Base-by-base conservation (phyloP, 2,113 vertebrate genomes). In the Cebidichthys violaceus region DNA sequence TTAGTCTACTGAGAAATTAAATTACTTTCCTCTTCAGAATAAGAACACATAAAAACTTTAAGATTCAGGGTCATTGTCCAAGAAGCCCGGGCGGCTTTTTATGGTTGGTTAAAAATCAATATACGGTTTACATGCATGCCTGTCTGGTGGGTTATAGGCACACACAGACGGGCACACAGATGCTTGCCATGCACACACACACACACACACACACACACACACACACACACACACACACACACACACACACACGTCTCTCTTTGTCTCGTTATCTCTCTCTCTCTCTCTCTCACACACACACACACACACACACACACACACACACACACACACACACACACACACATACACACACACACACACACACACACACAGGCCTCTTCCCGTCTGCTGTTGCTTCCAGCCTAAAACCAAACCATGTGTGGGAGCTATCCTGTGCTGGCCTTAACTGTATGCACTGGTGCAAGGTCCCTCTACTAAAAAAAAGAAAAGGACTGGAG, bases 371-470 rank as follows among this genome's bases (percentile, higher is more conserved):
- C 41, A 68, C 66, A 78, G 52, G 55, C 75, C 84, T 88, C 81
- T 75, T 84, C 84, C 84, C 74, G 79, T 89, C 86, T 91, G 89
- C 69, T 90, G 86, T 69, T 90, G 77, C 79, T 90, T 91, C 89
- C 86, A 92, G n/a, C 59, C 86, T 86, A 92, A 92, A 92, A 86
- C 77, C 82, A 92, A 92, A 89, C 85, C 83, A 90, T 90, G 89
- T 92, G 89, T 89, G 85, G 62, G 68, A 86, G 84, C 74, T 82
- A 79, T 85, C 82, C 76, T 83, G 70, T 55, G 81, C 81, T 64
- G 83, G 66, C 33, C 75, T 81, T 72, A 86, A 87, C 85, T 78
- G 77, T 74, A 68, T 74, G 79, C 71, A 62, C 71, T 47, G 80
- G 55, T 82, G 57, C 55, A 17, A 17, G 64, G 68, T 78, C 37